Conservation (phyloP, 2,888 invertebrate genomes). For the Clivina fossor region DNA sequence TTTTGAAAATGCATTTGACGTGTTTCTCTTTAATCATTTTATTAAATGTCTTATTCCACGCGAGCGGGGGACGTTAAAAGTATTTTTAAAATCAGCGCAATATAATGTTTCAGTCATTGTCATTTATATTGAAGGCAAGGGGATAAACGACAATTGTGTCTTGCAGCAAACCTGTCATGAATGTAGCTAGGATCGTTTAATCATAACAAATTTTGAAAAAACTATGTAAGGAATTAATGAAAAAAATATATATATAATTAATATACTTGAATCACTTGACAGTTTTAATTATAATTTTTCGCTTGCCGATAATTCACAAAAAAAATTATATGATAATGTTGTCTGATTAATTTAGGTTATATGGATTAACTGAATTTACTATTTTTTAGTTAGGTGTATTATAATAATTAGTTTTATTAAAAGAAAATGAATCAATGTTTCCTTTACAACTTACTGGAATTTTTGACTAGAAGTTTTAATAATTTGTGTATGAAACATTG, state of each 20-base stretch:
- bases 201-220: slow-evolving; percentile 28
- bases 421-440: neutral
- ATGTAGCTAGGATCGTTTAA: slow-evolving; percentile 32
- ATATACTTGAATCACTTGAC: slow-evolving; percentile 9
- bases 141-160: neutral
- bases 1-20: too few species aligned
- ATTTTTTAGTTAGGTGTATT: slow-evolving; percentile 14
- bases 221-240: slow-evolving; percentile 25
- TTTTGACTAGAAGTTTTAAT: neutral
- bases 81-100: too few species aligned
- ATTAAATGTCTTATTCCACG: too few species aligned
- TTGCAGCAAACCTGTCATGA: slow-evolving; percentile 19
- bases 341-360: slow-evolving; percentile 18
- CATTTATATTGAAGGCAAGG: slow-evolving; percentile 44
- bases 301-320: slow-evolving; percentile 24
- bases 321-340: neutral
- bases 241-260: slow-evolving; percentile 9
- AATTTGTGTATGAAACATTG: neutral
- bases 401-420: slow-evolving; percentile 23
- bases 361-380: slow-evolving; percentile 27
- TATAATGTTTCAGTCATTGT: slow-evolving; percentile 52
- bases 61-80: too few species aligned
- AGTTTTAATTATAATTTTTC: slow-evolving; percentile 1
- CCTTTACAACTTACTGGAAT: neutral
- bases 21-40: too few species aligned